Conservation (phyloP, 1,140 invertebrate species). For the Riptortus pedestris region DNA sequence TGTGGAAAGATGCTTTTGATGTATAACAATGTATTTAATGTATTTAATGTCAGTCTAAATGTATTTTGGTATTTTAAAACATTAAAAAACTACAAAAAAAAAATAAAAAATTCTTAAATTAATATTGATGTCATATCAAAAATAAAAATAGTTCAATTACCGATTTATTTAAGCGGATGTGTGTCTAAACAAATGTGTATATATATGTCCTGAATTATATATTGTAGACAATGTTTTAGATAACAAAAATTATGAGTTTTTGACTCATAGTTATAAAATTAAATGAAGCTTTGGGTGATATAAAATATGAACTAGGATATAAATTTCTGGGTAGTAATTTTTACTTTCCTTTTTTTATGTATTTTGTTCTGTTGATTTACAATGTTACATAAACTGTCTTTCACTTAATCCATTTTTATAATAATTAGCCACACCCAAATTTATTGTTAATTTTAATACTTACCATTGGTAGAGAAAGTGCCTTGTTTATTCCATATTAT, state of each 20-base stretch:
- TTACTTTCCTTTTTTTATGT: neutral
- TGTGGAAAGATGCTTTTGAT: constrained; percentile 16
- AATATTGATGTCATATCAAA: constrained; percentile 21
- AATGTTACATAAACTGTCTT: too few species aligned
- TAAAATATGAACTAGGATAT: constrained; percentile 8
- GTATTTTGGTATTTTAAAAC: constrained; percentile 17
- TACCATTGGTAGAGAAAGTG: too few species aligned
- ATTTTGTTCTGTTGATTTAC: neutral
- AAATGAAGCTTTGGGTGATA: constrained; percentile 20
- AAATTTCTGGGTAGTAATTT: constrained; percentile 13
- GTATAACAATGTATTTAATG: constrained; percentile 20
- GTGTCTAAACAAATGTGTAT: constrained; percentile 16
- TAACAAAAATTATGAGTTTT: constrained; percentile 10
- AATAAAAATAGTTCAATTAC: constrained; percentile 20
- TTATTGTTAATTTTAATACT: too few species aligned
- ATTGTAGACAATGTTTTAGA: constrained; percentile 8
- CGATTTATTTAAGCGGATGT: neutral
- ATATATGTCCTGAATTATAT: constrained; percentile 14
- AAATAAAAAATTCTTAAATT: constrained; percentile 1
- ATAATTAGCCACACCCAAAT: too few species aligned
- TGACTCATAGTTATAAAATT: constrained; percentile 5
- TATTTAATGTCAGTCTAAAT: constrained; percentile 20
- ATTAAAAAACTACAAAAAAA: neutral
- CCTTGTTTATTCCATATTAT: too few species aligned
- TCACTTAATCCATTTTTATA: too few species aligned